Base-by-base conservation (phyloP, 2,888 invertebrate species). In the Metellina segmentata region DNA sequence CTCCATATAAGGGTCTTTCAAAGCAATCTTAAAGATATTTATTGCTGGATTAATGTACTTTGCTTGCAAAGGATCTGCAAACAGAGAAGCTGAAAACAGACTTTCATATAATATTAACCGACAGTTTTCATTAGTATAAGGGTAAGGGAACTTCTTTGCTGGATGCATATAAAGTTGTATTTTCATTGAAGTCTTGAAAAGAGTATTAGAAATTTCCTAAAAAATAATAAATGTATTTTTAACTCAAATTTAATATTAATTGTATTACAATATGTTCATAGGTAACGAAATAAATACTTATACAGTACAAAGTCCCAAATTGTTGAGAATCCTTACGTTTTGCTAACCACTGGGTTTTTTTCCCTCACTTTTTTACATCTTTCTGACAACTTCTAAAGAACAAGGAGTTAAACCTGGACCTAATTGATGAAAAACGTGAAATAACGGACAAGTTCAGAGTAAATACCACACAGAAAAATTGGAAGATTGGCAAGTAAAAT, bases 121-220 rank as follows among this genome's bases (percentile, higher is more conserved):
- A 48, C 88, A 81, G n/a, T 81, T 20, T 7, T 81, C 81, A 69
- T 81, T n/a, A 7, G 49, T 52, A 69, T 88, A 88, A 7, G 88
- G 88, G 9, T 53, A 52, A 53, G 72, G 81, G 53, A 81, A 72
- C 13, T 20, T 9, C 52, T 61, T 81, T 61, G n/a, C n/a, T 4
- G 34, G 20, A 19, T 69, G 16, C 7, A 69, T 9, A 51, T 49
- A 11, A 1, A 20, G 13, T 11, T 69, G 16, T 6, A 86, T 6
- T 11, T 49, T 5, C 9, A 34, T 69, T 8, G 20, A 11, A 0
- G 9, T 16, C 13, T 20, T 13, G 0, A 86, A 13, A 16, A 86
- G 11, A 2, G 16, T 7, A n/a, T 6, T 53, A 19, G 7, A 16
- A 11, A 86, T 78, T 16, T 51, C 20, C 86, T 86, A 20, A n/a